Percentiles rank a stretch among this genome's conserved stretches.
phyloP scores from a whole-genome alignment of 2,113 vertebrate genomes.

The Thamnaconus septentrionalis region DNA sequence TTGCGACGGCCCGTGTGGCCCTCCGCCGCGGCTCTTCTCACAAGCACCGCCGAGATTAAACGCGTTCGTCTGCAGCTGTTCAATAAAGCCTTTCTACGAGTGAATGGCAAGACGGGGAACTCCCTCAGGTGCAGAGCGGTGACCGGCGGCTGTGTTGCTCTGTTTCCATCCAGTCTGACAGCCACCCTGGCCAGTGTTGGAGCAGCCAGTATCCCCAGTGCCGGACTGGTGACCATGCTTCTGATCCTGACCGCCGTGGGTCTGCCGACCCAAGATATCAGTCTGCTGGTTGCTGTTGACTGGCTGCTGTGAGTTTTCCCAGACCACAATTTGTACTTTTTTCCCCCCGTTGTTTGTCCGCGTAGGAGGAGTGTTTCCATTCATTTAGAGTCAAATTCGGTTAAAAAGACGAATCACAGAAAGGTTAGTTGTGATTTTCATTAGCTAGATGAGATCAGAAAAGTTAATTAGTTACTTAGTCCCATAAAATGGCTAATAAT shows the following conservation, averaged over 20 bases:
- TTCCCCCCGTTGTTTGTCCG: neutral
- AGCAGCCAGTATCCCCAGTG: constrained; percentile 97
- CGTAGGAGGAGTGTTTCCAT: neutral
- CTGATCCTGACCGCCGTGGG: constrained; percentile 97
- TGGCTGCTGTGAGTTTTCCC: constrained; percentile 93
- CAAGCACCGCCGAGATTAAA: constrained; percentile 1
- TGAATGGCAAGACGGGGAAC: neutral
- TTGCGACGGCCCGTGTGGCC: constrained; percentile 10
- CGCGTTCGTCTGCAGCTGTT: too few species aligned
- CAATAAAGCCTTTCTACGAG: too few species aligned
- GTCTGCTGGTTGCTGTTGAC: constrained; percentile 96
- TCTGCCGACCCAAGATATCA: constrained; percentile 97
- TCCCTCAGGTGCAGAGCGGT: neutral
- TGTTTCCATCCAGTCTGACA: constrained; percentile 82
- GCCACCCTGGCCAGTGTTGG: constrained; percentile 96
- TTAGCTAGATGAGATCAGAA: too few species aligned
- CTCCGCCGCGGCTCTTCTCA: constrained; percentile 17
- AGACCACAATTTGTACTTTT: neutral
- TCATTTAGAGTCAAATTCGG: too few species aligned
- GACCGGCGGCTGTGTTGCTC: constrained; percentile 8
- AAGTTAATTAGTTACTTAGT: too few species aligned
- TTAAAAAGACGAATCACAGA: too few species aligned
- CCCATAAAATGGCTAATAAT: too few species aligned
- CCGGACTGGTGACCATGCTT: constrained; percentile 96
- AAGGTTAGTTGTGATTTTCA: too few species aligned